Conservation (phyloP, 2,888 invertebrate species). For the Conomelus anceps region DNA sequence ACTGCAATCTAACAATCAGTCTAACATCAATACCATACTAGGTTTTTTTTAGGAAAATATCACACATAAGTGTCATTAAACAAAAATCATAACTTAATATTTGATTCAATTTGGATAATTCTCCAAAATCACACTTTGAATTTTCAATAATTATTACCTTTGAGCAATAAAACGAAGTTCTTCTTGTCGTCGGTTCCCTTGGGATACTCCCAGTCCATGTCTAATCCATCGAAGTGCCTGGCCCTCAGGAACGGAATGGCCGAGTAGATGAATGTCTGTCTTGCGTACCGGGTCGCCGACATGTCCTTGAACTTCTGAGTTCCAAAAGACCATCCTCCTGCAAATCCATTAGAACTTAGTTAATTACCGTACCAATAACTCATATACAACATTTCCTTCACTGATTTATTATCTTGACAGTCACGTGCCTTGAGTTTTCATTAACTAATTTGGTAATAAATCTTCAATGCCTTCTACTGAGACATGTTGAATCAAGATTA, state of each 20-base stretch:
- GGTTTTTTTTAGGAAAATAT: too few species aligned
- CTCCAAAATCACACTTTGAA: background rate
- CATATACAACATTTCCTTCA: too few species aligned
- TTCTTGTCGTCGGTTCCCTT: slow-evolving; percentile 89
- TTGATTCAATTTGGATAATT: background rate
- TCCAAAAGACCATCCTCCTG: slow-evolving; percentile 95
- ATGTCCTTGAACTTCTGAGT: slow-evolving; percentile 94
- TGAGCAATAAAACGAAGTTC: slow-evolving; percentile 80
- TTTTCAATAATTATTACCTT: slow-evolving; percentile 53
- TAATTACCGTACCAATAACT: too few species aligned
- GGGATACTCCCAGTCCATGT: slow-evolving; percentile 90
- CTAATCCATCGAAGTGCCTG: slow-evolving; percentile 80
- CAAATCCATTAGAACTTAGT: slow-evolving; percentile 35
- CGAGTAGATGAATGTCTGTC: slow-evolving; percentile 91
- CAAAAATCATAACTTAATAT: background rate
- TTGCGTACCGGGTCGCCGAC: slow-evolving; percentile 75
- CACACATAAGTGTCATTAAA: too few species aligned
- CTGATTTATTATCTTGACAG: too few species aligned
- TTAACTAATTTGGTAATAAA: too few species aligned
- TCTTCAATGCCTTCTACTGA: too few species aligned
- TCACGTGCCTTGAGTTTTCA: too few species aligned
- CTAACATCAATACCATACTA: too few species aligned
- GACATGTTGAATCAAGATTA: too few species aligned
- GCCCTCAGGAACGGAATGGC: slow-evolving; percentile 85
- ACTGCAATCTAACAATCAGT: too few species aligned